Evolutionary conservation across 2,888 invertebrate species (phyloP).

Genomic region (Clepsis dumicolana): DNA sequence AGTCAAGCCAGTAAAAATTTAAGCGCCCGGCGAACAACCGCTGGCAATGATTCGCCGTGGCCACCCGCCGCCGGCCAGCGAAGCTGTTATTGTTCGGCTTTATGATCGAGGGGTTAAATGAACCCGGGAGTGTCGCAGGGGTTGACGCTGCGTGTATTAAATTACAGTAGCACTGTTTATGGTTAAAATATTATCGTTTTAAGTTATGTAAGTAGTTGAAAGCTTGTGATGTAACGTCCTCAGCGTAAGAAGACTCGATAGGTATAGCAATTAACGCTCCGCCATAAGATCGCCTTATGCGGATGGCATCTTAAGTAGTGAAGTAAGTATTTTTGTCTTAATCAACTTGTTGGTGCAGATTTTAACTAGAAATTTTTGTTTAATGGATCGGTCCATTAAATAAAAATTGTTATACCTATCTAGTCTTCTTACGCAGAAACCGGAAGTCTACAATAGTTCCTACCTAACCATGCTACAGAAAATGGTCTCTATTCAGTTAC

Average conservation of each 20-base stretch:
- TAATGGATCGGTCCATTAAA: no score
- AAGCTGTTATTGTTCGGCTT: constrained; percentile 54
- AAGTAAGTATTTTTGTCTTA: no score
- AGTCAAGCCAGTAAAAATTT: background rate
- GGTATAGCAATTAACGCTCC: no score
- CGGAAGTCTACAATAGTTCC: no score
- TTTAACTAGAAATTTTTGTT: no score
- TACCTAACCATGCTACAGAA: no score
- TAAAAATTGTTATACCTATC: no score
- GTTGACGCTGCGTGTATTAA: constrained; percentile 49
- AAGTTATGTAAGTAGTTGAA: background rate
- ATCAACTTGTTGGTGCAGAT: no score
- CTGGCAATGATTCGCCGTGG: constrained; percentile 57
- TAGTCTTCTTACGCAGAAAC: no score
- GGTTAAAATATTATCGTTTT: background rate
- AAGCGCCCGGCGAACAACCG: constrained; percentile 53
- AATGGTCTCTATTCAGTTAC: no score
- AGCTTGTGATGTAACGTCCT: background rate
- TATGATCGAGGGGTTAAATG: constrained; percentile 60
- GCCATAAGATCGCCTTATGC: no score
- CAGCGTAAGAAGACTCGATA: background rate
- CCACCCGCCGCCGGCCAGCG: constrained; percentile 51
- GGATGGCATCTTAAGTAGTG: no score
- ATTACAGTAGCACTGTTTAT: constrained; percentile 11
- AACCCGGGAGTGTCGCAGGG: constrained; percentile 53